A percentile compares a stretch with the other conserved stretches of the same genome.
These are phyloP conservation scores for Balaenoptera acutorostrata DNA, from an alignment of 2,113 vertebrate genomes.

Conservation along the genomic window DNA sequence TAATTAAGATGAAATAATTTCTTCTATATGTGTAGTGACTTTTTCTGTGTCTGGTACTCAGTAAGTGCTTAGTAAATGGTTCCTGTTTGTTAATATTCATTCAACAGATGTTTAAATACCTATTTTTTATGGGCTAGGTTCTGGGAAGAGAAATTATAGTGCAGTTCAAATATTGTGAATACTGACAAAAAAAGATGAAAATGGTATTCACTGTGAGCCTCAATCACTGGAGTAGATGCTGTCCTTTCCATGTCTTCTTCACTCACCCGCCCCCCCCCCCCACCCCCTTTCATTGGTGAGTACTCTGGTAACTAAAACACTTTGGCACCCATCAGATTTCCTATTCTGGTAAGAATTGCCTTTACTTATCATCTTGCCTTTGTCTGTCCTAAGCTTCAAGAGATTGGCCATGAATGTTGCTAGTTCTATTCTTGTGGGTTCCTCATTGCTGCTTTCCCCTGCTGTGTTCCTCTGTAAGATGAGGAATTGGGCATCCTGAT, in stretches of 20 bases:
- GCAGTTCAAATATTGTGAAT: background rate
- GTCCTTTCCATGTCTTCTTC: background rate
- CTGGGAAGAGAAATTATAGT: background rate
- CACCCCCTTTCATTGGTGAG: background rate
- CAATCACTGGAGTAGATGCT: background rate
- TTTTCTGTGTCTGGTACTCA: background rate
- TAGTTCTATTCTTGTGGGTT: background rate
- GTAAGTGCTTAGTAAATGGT: background rate
- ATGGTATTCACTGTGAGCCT: background rate
- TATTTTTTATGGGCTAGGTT: background rate
- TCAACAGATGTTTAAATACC: background rate
- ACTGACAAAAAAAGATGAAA: background rate
- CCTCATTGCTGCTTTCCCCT: background rate
- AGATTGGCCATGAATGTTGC: background rate
- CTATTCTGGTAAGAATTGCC: background rate
- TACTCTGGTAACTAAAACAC: background rate
- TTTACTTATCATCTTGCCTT: background rate
- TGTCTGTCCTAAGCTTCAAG: background rate
- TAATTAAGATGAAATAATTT: background rate
- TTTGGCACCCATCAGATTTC: background rate
- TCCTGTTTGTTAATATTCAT: background rate
- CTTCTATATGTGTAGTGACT: background rate
- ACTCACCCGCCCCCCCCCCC: accelerated
- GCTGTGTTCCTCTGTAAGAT: background rate
- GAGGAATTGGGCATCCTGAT: background rate